Percentiles rank a stretch among this genome's conserved stretches.
Conservation (phyloP, 2,113 vertebrate species). For the Lasiurus cinereus region DNA sequence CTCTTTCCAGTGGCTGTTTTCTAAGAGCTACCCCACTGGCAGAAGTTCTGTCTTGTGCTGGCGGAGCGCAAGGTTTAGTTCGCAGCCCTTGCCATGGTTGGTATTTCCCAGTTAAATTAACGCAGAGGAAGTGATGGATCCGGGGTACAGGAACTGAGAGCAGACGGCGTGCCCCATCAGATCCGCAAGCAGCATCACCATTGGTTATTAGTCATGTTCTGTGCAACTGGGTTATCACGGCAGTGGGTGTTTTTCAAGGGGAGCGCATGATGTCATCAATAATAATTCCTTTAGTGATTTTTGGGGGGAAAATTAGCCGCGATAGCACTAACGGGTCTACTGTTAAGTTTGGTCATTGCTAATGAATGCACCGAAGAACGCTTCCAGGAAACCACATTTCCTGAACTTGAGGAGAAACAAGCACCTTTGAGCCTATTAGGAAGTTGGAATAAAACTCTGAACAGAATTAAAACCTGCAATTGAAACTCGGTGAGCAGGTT, state of each 20-base stretch:
- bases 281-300: background rate
- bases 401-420: background rate
- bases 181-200: background rate
- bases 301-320: background rate
- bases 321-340: background rate
- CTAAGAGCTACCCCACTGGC: conserved; percentile 29
- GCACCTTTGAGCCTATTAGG: background rate
- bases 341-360: background rate
- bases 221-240: background rate
- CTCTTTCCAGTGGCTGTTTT: conserved; percentile 27
- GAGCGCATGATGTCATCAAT: background rate
- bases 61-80: background rate
- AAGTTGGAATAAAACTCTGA: background rate
- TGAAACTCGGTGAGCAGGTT: background rate
- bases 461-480: background rate
- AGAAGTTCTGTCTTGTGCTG: background rate
- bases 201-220: background rate
- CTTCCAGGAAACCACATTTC: background rate
- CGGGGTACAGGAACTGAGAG: too few species aligned
- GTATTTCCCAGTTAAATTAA: too few species aligned
- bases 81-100: background rate
- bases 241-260: background rate
- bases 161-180: background rate
- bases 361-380: background rate
- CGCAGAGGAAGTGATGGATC: too few species aligned